Percentiles rank a stretch among this genome's conserved stretches.
Evolutionary conservation across 2,888 invertebrate species (phyloP).

Genomic region (Pyrrhia umbra): DNA sequence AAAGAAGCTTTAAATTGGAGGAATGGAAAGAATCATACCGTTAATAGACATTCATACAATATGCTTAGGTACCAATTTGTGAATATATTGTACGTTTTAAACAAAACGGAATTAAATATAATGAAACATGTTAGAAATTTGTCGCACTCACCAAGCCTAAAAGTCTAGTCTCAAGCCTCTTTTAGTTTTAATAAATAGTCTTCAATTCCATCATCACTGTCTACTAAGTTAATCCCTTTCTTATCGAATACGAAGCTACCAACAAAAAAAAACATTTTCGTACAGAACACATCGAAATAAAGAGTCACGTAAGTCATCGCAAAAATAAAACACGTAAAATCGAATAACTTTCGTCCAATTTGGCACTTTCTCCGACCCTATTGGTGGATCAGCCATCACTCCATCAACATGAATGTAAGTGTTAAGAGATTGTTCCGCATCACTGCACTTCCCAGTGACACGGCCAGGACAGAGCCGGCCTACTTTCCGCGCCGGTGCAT

Average conservation of each 20-base stretch:
- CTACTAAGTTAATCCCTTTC: neutral
- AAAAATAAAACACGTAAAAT: conserved; percentile 31
- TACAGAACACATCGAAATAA: neutral
- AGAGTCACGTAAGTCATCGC: conserved; percentile 4
- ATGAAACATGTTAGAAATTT: neutral
- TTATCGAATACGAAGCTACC: too few relatives aligned
- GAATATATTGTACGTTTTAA: conserved; percentile 3
- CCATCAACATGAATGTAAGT: conserved; percentile 52
- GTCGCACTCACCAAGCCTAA: too few relatives aligned
- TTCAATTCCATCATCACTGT: too few relatives aligned
- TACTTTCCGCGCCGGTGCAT: conserved; percentile 57
- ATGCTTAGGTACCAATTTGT: neutral
- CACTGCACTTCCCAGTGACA: conserved; percentile 43
- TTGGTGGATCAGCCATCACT: conserved; percentile 57
- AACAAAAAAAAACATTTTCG: neutral
- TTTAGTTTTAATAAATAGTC: too few relatives aligned
- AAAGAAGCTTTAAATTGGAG: conserved; percentile 63
- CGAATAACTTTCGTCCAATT: conserved; percentile 55
- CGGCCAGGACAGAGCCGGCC: conserved; percentile 28
- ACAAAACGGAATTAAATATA: neutral
- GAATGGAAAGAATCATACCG: conserved; percentile 33
- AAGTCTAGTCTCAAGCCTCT: too few relatives aligned
- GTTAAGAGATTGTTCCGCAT: conserved; percentile 59
- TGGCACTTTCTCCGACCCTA: conserved; percentile 70
- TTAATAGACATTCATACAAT: neutral